Base-by-base conservation (phyloP, 2,888 invertebrate species). In the Biston betularia region DNA sequence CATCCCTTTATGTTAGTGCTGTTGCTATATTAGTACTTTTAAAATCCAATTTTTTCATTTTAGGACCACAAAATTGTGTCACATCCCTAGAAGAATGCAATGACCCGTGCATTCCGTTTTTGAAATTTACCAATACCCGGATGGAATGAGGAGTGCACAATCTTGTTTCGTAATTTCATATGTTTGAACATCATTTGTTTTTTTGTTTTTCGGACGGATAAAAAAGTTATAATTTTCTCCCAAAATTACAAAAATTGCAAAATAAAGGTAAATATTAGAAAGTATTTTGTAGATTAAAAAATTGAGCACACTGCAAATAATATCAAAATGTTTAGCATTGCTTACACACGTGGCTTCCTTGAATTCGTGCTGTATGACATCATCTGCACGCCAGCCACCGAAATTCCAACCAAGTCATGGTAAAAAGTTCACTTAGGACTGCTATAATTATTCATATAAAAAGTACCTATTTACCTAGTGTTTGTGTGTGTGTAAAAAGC, bases 201-300 rank as follows among this genome's bases (percentile, higher is more conserved):
- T 92, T 93, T 93, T 93, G 93, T 92, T 93, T 93, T 93, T 93
- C 92, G 93, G 93, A 92, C 93, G 90, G 89, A 90, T 92, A 92
- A 88, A 49, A 90, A 87, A 88, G 87, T 87, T 90, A 88, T 91
- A 87, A 90, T 89, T 93, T 93, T 90, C 91, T 92, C 90, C 92
- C 92, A 93, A 93, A 93, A 93, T 93, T 93, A 89, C 93, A 92
- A 93, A 93, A 93, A 93, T 93, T 92, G 84, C 90, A 89, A 92
- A 91, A 84, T 90, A 90, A 86, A 93, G 93, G 93, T 93, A 93
- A 93, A 83, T 93, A 92, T 91, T 76, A 82, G 81, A 61, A 61
- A 66, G 60, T 70, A 68, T 70, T 63, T 15, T 50, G 59, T 68
- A 68, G 46, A 74, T 67, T 59, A 71, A 70, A 62, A 70, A 54